Evolutionary conservation across 2,797 vertebrate species (phyloP).

Genomic region (Hirundo rustica): DNA sequence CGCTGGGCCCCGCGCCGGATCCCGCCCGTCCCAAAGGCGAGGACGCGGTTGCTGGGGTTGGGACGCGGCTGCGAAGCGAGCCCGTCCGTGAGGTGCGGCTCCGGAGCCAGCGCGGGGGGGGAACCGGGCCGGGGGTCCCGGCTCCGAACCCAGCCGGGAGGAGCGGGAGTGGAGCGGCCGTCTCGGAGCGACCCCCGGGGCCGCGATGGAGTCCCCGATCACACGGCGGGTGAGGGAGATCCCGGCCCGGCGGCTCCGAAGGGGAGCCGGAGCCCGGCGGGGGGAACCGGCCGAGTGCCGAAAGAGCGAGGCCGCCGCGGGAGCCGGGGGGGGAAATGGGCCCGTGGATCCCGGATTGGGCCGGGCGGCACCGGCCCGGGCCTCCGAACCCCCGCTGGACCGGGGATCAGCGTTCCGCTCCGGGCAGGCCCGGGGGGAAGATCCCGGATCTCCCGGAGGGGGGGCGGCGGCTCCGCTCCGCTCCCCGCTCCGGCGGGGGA

Average conservation of each 20-base stretch:
- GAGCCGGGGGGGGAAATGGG: neutral
- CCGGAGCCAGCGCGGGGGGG: neutral
- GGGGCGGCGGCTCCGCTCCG: no score
- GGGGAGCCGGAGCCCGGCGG: no score
- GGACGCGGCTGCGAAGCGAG: neutral
- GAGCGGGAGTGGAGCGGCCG: rapidly evolving
- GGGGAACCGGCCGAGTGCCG: rapidly evolving
- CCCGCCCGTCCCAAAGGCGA: neutral
- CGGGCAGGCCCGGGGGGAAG: neutral
- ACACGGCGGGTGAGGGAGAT: rapidly evolving
- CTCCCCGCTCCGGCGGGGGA: neutral
- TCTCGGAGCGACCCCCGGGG: neutral
- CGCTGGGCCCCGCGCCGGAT: neutral
- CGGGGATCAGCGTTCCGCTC: neutral
- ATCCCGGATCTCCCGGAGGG: no score
- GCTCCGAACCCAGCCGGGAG: neutral
- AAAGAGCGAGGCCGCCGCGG: neutral
- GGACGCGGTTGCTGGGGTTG: rapidly evolving
- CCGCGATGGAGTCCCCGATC: neutral
- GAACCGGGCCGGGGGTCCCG: neutral
- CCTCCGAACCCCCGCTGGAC: no score
- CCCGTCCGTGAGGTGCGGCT: neutral
- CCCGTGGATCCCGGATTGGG: neutral
- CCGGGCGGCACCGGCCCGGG: no score
- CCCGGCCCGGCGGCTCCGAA: neutral